Base-by-base conservation (phyloP, 2,797 vertebrate species). In the Enteromius trimaculatus region DNA sequence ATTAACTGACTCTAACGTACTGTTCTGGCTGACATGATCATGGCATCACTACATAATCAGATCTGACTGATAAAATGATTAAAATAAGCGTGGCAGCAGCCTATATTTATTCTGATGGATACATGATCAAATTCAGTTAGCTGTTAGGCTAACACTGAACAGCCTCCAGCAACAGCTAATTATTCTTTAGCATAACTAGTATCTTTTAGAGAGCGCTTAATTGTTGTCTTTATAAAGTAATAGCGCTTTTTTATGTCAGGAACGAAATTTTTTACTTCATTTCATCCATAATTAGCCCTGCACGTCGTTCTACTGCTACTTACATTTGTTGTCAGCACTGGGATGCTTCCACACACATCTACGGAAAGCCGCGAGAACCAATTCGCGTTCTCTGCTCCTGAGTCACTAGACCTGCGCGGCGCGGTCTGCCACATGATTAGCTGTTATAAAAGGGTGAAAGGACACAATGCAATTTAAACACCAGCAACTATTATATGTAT, bases 271-370 rank as follows among this genome's bases (percentile, higher is more conserved):
- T 55, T 7, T 64, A 37, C 9, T n/a, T 21, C 6, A 68, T 84
- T 47, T 69, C 53, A 49, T 77, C 1, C n/a, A 71, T n/a, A 65
- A 65, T 77, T 79, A 71, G 55, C 10, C 14, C 29, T 17, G 23
- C 68, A 49, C 31, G 21, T 66, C 78, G 66, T 60, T 68, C 62
- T 79, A 78, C 31, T 53, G 53, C 58, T 86, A 83, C 86, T 86
- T 82, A 88, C 86, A 84, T 77, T 84, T 75, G 79, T 39, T 68
- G 34, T 76, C 81, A 53, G 53, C 26, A 39, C 81, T 68, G 72
- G 49, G 71, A 68, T 64, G 68, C n/a, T 55, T 83, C 80, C 77
- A 78, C 80, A 82, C 79, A 74, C 80, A 17, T 49, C 26, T 85
- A 88, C 84, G 84, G 88, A 58, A 76, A 44, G 16, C 14, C 17